Evolutionary conservation across 2,888 invertebrate species (phyloP), one percentile per base, ranked within the genome.

Genomic region (Protophormia terraenovae): DNA sequence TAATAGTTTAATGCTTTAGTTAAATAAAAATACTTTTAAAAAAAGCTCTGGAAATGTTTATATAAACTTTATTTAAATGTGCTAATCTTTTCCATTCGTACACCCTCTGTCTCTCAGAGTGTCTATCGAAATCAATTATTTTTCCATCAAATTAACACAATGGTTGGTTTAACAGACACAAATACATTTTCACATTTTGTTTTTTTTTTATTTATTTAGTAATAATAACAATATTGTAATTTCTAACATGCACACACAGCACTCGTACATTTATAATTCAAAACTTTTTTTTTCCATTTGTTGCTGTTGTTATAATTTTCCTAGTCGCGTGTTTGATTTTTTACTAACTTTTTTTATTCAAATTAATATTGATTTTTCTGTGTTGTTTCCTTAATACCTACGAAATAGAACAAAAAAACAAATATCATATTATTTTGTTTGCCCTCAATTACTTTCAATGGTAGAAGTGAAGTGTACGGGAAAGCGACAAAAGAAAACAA

Each of bases 311-410:
- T 41, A 22, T 58, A 55, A 45, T 7, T 58, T 79, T 73, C 1
- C 47, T 60, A 35, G 35, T 78, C 47, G 84, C 81, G 72, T 84
- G 81, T 58, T 77, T 58, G 22, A 45, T 67, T 76, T 76, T 77
- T 67, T 32, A 32, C 41, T 53, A 55, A 0, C 7, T 41, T 84
- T 73, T 67, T 79, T 50, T 60, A 81, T 81, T 84, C 53, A 84
- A 84, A 84, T 84, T 77, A 73, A 82, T 81, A 84, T 84, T 72
- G 84, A 84, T 84, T 84, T 80, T 81, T 77, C n/a, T 38, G 22
- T 64, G 29, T 41, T 29, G 47, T 62, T 79, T 62, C 22, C 41
- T 41, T 53, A 79, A 71, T 69, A 38, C 50, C 47, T 32, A 16
- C 32, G n/a, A 67, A 77, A 55, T 67, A 27, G 41, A 60, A 76